Conservation (phyloP, 2,888 invertebrate genomes). For the Xestia rhomboidea region DNA sequence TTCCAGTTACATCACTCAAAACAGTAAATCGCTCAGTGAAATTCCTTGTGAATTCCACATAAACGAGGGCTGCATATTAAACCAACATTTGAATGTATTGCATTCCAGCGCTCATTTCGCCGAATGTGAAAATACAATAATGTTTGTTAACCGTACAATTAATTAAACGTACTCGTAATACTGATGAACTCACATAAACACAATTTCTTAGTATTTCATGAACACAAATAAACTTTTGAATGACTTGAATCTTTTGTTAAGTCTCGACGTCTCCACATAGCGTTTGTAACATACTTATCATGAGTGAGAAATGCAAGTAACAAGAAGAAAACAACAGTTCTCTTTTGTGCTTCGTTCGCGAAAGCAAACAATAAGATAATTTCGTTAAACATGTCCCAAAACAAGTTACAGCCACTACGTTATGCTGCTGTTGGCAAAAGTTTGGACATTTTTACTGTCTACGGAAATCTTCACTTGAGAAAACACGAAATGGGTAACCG, state of each 20-base stretch:
- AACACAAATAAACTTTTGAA: constrained; percentile 28
- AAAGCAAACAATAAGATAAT: constrained; percentile 76
- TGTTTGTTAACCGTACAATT: constrained; percentile 19
- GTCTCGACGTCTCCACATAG: constrained; percentile 31
- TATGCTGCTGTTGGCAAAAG: constrained; percentile 75
- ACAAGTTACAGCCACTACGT: constrained; percentile 78
- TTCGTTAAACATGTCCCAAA: constrained; percentile 75
- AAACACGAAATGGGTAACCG: constrained; percentile 73
- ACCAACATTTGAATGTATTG: constrained; percentile 43
- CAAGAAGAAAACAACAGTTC: constrained; percentile 66
- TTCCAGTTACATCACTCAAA: constrained; percentile 75
- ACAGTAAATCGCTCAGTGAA: constrained; percentile 61
- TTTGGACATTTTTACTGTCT: constrained; percentile 83
- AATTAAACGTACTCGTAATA: constrained; percentile 3
- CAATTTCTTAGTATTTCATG: constrained; percentile 19
- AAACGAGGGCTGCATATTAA: constrained; percentile 51
- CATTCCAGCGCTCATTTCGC: constrained; percentile 36
- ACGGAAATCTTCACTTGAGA: constrained; percentile 72
- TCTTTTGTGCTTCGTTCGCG: constrained; percentile 63
- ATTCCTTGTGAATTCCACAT: constrained; percentile 52
- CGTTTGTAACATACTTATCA: constrained; percentile 58
- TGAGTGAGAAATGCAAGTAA: constrained; percentile 59
- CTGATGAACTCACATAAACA: constrained; percentile 11
- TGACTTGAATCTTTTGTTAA: constrained; percentile 44
- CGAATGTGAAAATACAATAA: constrained; percentile 12